Evolutionary conservation across 2,113 vertebrate genomes (phyloP).

Genomic region (Montifringilla adamsi): DNA sequence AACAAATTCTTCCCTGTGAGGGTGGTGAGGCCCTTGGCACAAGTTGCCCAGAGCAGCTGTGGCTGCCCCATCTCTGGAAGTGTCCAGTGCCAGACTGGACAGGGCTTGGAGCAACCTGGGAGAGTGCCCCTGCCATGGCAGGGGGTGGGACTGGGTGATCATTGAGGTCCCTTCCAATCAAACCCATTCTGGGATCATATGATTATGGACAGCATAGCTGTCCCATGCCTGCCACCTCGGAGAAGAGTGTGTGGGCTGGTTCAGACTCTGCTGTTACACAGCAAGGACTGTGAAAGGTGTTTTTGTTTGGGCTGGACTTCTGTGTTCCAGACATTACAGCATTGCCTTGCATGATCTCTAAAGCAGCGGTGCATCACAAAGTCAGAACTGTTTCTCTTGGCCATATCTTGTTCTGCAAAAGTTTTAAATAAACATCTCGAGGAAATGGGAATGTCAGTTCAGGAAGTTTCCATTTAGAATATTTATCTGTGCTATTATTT

Average conservation of each 20-base stretch:
- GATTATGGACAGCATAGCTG: neutral
- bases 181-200: neutral
- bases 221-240: neutral
- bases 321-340: neutral
- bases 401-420: neutral
- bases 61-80: neutral
- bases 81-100: neutral
- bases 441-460: conserved; percentile 26
- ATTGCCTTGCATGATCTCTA: neutral
- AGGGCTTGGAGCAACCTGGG: neutral
- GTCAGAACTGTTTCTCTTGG: neutral
- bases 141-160: neutral
- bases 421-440: neutral
- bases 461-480: conserved; percentile 30
- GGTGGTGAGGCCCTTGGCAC: neutral
- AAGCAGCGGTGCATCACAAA: neutral
- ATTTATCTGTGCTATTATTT: conserved; percentile 15
- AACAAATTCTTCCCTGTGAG: neutral
- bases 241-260: neutral
- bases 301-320: neutral
- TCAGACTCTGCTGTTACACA: neutral
- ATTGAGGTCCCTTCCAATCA: neutral
- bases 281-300: neutral
- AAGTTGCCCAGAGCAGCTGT: neutral
- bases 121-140: neutral